phyloP scores from a whole-genome alignment of 1,140 invertebrate species.

The Panagrolaimus sp. region DNA sequence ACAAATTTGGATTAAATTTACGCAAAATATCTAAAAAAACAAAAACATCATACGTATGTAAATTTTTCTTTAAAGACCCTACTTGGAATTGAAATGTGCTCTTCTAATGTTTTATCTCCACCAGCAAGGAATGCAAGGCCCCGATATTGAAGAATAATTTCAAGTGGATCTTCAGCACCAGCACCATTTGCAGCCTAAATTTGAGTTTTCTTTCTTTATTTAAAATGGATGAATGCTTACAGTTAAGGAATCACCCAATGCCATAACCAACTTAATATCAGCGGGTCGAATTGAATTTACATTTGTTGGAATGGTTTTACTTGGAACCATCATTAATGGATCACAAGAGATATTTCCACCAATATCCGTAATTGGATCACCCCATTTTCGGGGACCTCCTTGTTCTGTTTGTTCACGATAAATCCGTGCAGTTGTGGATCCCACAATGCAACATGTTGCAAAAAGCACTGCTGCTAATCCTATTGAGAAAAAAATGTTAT shows the following conservation, averaged over 20 bases:
- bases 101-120: conserved; percentile 70
- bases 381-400: not conserved
- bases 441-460: no score
- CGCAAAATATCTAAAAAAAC: conserved; percentile 59
- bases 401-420: no score
- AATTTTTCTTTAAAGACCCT: conserved; percentile 56
- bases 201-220: conserved; percentile 2
- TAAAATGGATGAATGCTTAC: conserved; percentile 2
- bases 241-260: conserved; percentile 73
- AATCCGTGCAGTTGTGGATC: no score
- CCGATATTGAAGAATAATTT: conserved; percentile 71
- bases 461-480: no score
- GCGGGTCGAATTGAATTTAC: conserved; percentile 69
- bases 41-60: conserved; percentile 58
- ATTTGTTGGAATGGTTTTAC: conserved; percentile 59
- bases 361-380: conserved; percentile 26
- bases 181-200: conserved; percentile 69
- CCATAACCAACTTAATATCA: conserved; percentile 73
- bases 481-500: no score
- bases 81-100: conserved; percentile 71
- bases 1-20: conserved; percentile 59
- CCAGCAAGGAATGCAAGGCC: conserved; percentile 75
- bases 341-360: conserved; percentile 29
- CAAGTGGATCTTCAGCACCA: conserved; percentile 69
- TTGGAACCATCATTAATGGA: conserved; percentile 24